Evolutionary conservation across 2,797 vertebrate species (phyloP).

Genomic region (Macroramphosus scolopax): DNA sequence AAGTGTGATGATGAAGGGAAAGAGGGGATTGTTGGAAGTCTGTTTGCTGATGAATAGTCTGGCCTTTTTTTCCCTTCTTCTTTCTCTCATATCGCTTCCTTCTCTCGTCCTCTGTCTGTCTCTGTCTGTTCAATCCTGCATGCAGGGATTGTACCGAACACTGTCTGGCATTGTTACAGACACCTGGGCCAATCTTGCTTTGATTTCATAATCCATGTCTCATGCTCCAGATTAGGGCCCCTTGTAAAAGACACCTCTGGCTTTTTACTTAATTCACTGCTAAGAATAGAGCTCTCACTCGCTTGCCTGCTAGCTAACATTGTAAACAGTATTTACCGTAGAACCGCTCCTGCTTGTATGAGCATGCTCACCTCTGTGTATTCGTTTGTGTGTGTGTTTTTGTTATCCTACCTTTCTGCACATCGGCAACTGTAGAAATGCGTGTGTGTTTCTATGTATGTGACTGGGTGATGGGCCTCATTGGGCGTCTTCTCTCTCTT

Average conservation of each 20-base stretch:
- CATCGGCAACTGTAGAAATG: slow-evolving; percentile 23
- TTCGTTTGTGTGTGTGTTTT: slow-evolving; percentile 11
- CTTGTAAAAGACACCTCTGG: slow-evolving; percentile 76
- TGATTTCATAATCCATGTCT: slow-evolving; percentile 80
- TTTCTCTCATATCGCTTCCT: slow-evolving; percentile 6
- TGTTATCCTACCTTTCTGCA: slow-evolving; percentile 27
- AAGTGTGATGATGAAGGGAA: slow-evolving; percentile 53
- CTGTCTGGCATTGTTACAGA: slow-evolving; percentile 63
- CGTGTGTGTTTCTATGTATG: slow-evolving; percentile 20
- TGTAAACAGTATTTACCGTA: slow-evolving; percentile 56
- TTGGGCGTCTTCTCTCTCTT: slow-evolving; percentile 56
- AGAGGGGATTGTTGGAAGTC: slow-evolving; percentile 46
- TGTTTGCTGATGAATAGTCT: slow-evolving; percentile 49
- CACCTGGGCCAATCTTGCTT: slow-evolving; percentile 76
- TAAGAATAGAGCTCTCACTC: slow-evolving; percentile 74
- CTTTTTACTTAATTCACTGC: slow-evolving; percentile 76
- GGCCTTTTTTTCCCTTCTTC: background rate
- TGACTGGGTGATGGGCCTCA: slow-evolving; percentile 35
- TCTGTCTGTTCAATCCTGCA: slow-evolving; percentile 43
- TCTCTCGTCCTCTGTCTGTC: slow-evolving; percentile 8
- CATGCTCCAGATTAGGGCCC: slow-evolving; percentile 73
- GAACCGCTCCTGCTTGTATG: slow-evolving; percentile 56
- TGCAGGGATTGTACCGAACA: slow-evolving; percentile 57
- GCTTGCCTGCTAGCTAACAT: slow-evolving; percentile 59
- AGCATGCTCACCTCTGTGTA: slow-evolving; percentile 53